Conservation (phyloP, 2,113 vertebrate genomes). For the Brienomyrus brachyistius region DNA sequence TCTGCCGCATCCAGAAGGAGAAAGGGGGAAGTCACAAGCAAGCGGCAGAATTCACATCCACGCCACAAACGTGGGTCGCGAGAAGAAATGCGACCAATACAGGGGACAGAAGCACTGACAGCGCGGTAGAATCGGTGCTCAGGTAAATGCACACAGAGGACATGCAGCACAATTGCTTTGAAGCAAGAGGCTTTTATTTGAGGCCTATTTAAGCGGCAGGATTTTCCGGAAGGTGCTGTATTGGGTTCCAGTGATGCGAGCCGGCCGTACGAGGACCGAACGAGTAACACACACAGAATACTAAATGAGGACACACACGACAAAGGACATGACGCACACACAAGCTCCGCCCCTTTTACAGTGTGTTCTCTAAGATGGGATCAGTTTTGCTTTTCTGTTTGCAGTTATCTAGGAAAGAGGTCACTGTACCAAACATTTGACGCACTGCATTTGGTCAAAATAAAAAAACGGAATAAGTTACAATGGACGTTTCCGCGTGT, state of each 20-base stretch:
- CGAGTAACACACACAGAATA: not conserved
- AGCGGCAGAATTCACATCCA: not conserved
- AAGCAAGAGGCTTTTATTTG: not conserved
- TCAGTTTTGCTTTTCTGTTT: not conserved
- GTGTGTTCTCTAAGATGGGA: not conserved
- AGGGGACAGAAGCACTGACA: not conserved
- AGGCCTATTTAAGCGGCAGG: not conserved
- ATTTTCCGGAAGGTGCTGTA: not conserved
- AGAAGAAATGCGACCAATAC: not conserved
- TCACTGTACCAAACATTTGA: not conserved
- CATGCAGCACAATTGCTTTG: not conserved
- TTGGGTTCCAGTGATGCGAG: not conserved
- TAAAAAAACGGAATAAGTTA: conserved; percentile 21
- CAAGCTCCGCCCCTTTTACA: not conserved
- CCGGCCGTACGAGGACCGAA: not conserved
- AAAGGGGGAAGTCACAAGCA: not conserved
- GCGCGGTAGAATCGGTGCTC: not conserved
- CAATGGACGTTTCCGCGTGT: conserved; percentile 15
- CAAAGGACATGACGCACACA: not conserved
- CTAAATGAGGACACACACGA: not conserved
- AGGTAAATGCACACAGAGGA: not conserved
- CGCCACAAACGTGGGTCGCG: not conserved
- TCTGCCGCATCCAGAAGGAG: not conserved
- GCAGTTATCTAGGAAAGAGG: not conserved
- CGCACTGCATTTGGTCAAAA: conserved; percentile 9